phyloP scores from a whole-genome alignment of 1,140 invertebrate species.

The Saxidomus purpurata region DNA sequence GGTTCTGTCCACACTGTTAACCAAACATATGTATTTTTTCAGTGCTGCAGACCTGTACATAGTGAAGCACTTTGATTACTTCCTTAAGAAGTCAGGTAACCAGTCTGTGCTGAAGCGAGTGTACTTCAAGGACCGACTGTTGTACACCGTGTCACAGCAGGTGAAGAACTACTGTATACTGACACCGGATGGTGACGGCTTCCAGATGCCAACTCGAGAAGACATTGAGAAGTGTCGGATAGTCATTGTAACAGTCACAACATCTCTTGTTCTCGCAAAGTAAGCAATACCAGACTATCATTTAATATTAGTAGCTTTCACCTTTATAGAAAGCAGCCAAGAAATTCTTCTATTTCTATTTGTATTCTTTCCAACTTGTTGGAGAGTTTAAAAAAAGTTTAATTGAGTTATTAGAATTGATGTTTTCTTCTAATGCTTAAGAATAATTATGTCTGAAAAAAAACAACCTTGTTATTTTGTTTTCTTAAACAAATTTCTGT shows the following conservation, averaged over 20 bases:
- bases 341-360: too few species aligned
- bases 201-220: slow-evolving; percentile 90
- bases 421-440: too few species aligned
- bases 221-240: slow-evolving; percentile 91
- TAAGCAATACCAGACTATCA: neutral
- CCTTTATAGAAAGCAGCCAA: too few species aligned
- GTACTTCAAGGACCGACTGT: slow-evolving; percentile 93
- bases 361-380: too few species aligned
- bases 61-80: slow-evolving; percentile 91
- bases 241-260: slow-evolving; percentile 93
- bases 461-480: too few species aligned
- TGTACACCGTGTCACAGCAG: slow-evolving; percentile 90
- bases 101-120: slow-evolving; percentile 87
- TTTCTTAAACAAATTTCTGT: too few species aligned
- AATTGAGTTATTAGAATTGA: too few species aligned
- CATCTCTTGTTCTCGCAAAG: slow-evolving; percentile 87
- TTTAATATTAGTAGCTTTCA: too few species aligned
- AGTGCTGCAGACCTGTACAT: slow-evolving; percentile 90
- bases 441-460: too few species aligned
- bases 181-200: slow-evolving; percentile 86
- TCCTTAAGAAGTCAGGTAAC: slow-evolving; percentile 69
- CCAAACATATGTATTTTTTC: neutral
- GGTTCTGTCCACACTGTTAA: too few species aligned
- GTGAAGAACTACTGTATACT: slow-evolving; percentile 93
- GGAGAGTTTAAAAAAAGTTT: too few species aligned